Evolutionary conservation across 2,888 invertebrate genomes (phyloP).

Genomic region (Adela reaumurella): DNA sequence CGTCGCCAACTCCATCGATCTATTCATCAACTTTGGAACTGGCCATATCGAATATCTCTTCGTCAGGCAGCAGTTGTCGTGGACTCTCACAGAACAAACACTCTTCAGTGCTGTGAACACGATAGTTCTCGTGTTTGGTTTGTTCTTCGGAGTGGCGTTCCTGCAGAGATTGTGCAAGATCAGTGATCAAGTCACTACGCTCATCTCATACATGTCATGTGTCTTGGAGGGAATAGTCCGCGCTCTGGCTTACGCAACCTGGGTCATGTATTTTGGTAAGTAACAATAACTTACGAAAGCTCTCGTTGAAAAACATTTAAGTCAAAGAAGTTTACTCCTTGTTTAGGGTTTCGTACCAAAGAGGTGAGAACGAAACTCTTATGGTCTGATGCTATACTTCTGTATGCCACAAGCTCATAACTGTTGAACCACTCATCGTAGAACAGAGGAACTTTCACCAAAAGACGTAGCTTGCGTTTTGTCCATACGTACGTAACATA

Average conservation of each 20-base stretch:
- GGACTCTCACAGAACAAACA: constrained; percentile 53
- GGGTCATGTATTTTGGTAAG: constrained; percentile 11
- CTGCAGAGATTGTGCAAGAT: constrained; percentile 26
- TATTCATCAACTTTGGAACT: constrained; percentile 36
- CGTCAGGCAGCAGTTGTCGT: constrained; percentile 52
- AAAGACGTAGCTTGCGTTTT: no score
- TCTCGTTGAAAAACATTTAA: no score
- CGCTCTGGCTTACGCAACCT: constrained; percentile 5
- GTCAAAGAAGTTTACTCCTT: no score
- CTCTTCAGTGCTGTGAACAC: constrained; percentile 36
- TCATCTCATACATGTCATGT: constrained; percentile 14
- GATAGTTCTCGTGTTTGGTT: constrained; percentile 39
- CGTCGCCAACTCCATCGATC: constrained; percentile 23
- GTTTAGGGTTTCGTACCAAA: no score
- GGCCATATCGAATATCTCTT: constrained; percentile 52
- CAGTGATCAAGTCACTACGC: constrained; percentile 15
- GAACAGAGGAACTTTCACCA: no score
- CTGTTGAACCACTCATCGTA: no score
- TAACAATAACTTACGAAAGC: no score
- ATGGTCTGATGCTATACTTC: no score
- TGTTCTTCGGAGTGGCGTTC: constrained; percentile 22
- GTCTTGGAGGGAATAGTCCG: constrained; percentile 14
- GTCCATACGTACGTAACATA: no score
- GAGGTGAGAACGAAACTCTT: no score
- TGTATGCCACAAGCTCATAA: no score